Evolutionary conservation across 2,113 vertebrate species (phyloP).

Genomic region (Protobothrops flavoviridis): DNA sequence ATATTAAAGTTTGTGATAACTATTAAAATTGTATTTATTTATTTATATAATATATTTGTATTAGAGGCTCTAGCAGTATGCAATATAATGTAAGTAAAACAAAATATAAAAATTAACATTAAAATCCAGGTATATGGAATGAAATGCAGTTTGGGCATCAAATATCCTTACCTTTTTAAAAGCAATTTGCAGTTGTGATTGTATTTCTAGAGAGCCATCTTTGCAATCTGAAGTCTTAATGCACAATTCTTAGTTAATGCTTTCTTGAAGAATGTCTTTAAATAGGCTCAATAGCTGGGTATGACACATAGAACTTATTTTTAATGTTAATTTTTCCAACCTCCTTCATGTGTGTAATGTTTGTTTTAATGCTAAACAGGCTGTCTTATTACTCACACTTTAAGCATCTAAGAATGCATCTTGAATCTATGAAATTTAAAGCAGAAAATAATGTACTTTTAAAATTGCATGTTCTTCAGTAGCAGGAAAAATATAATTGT

Average conservation of each 20-base stretch:
- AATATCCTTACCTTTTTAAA: constrained; percentile 52
- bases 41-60: neutral
- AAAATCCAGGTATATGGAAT: neutral
- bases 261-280: constrained; percentile 43
- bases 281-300: constrained; percentile 3
- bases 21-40: neutral
- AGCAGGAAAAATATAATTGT: neutral
- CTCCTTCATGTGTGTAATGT: constrained; percentile 24
- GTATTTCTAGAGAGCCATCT: constrained; percentile 36
- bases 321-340: constrained; percentile 24
- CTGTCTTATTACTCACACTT: constrained; percentile 34
- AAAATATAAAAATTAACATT: neutral
- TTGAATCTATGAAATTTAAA: constrained; percentile 11
- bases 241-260: constrained; percentile 40
- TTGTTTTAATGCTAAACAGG: constrained; percentile 56
- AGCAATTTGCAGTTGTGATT: constrained; percentile 56
- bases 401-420: constrained; percentile 41
- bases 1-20: neutral
- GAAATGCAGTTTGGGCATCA: constrained; percentile 24
- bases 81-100: neutral
- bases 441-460: neutral
- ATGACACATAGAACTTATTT: constrained; percentile 17
- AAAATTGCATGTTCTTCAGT: neutral
- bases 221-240: constrained; percentile 54
- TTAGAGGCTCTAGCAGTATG: neutral